Evolutionary conservation across 2,888 invertebrate genomes (phyloP).

Genomic region (Unio delphinus): DNA sequence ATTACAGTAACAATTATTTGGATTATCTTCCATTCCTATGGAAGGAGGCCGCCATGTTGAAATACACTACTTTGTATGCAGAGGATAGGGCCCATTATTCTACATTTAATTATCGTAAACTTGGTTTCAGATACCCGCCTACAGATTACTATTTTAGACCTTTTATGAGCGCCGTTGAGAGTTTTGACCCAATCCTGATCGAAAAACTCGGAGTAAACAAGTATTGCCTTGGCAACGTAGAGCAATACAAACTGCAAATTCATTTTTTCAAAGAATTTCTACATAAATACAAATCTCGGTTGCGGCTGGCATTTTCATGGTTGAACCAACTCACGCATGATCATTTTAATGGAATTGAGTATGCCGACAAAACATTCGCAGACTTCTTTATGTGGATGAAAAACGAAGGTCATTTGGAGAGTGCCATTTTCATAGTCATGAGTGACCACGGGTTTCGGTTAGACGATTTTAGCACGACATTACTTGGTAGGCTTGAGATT

Average conservation of each 20-base stretch:
- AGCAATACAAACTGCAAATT: slow-evolving; percentile 81
- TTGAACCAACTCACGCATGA: slow-evolving; percentile 77
- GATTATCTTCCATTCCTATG: slow-evolving; percentile 81
- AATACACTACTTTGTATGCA: slow-evolving; percentile 83
- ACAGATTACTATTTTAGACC: slow-evolving; percentile 88
- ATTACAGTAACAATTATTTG: slow-evolving; percentile 7
- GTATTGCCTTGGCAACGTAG: slow-evolving; percentile 81
- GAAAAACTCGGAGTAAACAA: too few species aligned
- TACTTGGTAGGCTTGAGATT: slow-evolving; percentile 84
- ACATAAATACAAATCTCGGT: slow-evolving; percentile 75
- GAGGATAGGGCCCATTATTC: slow-evolving; percentile 87
- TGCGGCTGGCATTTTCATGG: slow-evolving; percentile 89
- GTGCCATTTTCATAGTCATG: slow-evolving; percentile 71
- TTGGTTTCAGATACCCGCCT: slow-evolving; percentile 82
- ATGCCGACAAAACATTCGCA: slow-evolving; percentile 80
- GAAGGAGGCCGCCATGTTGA: slow-evolving; percentile 82
- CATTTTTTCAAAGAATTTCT: slow-evolving; percentile 73
- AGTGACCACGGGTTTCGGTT: slow-evolving; percentile 85
- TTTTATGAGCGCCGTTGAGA: slow-evolving; percentile 77
- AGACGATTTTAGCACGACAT: slow-evolving; percentile 74
- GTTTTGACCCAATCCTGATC: slow-evolving; percentile 27
- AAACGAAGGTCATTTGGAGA: slow-evolving; percentile 40
- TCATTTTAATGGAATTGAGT: slow-evolving; percentile 82
- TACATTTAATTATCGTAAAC: slow-evolving; percentile 84
- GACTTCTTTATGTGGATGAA: slow-evolving; percentile 75